Base-by-base conservation (phyloP, 2,888 invertebrate genomes). In the Prionchulus punctatus region DNA sequence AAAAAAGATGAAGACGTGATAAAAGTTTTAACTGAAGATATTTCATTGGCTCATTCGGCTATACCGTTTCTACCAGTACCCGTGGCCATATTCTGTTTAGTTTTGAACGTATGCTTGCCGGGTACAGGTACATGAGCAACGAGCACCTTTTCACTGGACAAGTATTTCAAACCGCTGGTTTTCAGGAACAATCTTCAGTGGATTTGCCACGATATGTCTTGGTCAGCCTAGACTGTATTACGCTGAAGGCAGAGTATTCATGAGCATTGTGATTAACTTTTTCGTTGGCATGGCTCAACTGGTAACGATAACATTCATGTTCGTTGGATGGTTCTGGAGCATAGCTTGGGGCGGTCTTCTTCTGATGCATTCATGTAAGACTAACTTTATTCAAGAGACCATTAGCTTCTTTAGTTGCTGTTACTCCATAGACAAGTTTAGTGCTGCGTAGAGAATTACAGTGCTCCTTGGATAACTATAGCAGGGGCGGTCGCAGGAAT, bases 321-420 rank as follows among this genome's bases (percentile, higher is more conserved):
- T 70, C 53, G 70, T 70, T 51, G 70, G 94, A 23, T 94, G 92
- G 92, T 91, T 92, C 63, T 94, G 94, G 94, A 88, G 90, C 59
- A 83, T 94, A 61, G 90, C 90, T 82, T 94, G 94, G 94, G 94
- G 92, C 1, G 82, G 89, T 62, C 85, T 88, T 67, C 85, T 92
- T 83, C 75, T 92, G 60, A 83, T 82, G 68, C 80, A 87, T 66
- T 84, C 92, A 60, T 82, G 92, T 92, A 74, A 81, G 86, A n/a
- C n/a, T n/a, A n/a, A n/a, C n/a, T n/a, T n/a, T n/a, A n/a, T n/a
- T n/a, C n/a, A n/a, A n/a, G n/a, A n/a, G n/a, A n/a, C n/a, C n/a
- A n/a, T n/a, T n/a, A n/a, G n/a, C n/a, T n/a, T n/a, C n/a, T n/a
- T n/a, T n/a, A n/a, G n/a, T n/a, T n/a, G n/a, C n/a, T n/a, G n/a